Evolutionary conservation across 1,140 invertebrate species (phyloP), one percentile per base, ranked within the genome.

Genomic region (Andrena cerasifolii): DNA sequence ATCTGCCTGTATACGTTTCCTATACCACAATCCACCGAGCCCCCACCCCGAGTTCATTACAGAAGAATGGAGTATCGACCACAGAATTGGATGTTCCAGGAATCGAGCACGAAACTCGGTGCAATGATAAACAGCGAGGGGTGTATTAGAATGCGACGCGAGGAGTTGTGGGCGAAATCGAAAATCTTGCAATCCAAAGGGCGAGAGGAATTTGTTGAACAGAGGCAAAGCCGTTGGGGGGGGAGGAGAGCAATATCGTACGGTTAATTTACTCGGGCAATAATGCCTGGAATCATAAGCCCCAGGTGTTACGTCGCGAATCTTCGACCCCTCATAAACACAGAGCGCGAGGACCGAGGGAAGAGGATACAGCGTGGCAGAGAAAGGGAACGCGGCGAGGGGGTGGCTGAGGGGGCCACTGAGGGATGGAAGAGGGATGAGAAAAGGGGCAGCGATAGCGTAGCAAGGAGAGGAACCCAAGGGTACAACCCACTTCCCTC

Each of bases 251-350:
- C 83, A 58, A 79, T 82, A 85, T 83, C 71, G 79, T 51, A 82
- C 67, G 81, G 80, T 89, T 89, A 89, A 89, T 89, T 89, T 87
- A 89, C 84, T 85, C 79, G 49, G 65, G 79, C 87, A 89, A 89
- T 89, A 88, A 89, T 86, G 86, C 80, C 84, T 47, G 74, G 80
- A 89, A 87, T 89, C 86, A 87, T 86, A 87, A 87, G 87, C 84
- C 86, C 86, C 88, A 89, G 88, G 88, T 88, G 88, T 88, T 89
- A 82, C 79, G 49, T 65, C 71, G 86, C 81, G 84, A 88, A 88
- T 89, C 87, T 89, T 89, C 82, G 84, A 85, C 78, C 84, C 87
- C 87, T n/a, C 87, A 77, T 89, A 89, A 89, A 89, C 84, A 87
- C 82, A 83, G 80, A 74, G 58, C 14, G 21, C 21, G 24, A 45